These are phyloP conservation scores for Microchrysa polita DNA, from an alignment of 2,888 invertebrate species.

Conservation along the genomic window DNA sequence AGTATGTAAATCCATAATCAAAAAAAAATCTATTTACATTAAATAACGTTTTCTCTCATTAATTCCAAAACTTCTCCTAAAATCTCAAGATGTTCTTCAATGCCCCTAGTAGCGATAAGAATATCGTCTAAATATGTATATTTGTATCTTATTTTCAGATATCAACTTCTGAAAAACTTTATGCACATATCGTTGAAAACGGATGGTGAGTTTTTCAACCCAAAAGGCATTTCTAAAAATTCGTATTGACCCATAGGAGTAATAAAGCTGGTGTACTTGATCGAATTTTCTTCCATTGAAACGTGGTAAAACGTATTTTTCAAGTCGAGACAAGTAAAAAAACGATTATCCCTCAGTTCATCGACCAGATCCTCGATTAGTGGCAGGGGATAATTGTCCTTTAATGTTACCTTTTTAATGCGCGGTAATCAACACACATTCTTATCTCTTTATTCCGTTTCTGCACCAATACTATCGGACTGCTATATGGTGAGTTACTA, in stretches of 20 bases:
- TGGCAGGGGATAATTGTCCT: conserved; percentile 5
- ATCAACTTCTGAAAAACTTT: too few species aligned
- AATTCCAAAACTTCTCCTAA: too few species aligned
- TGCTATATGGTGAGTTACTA: not conserved
- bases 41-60: too few species aligned
- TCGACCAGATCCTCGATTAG: not conserved
- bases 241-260: conserved; percentile 4
- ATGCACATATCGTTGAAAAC: too few species aligned
- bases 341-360: not conserved
- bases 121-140: too few species aligned
- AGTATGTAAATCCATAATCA: too few species aligned
- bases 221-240: conserved; percentile 13
- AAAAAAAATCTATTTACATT: too few species aligned
- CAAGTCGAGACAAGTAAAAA: not conserved
- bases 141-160: too few species aligned
- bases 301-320: conserved; percentile 2
- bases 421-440: too few species aligned
- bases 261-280: not conserved
- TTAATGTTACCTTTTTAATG: not conserved
- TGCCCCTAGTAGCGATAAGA: too few species aligned
- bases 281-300: not conserved
- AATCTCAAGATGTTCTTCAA: too few species aligned
- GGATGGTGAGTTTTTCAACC: not conserved
- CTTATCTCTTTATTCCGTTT: conserved; percentile 11
- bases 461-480: not conserved